Percentiles rank a stretch among this genome's conserved stretches.
Conservation (phyloP, 2,888 invertebrate genomes). For the Scrobipalpa atriplicella region DNA sequence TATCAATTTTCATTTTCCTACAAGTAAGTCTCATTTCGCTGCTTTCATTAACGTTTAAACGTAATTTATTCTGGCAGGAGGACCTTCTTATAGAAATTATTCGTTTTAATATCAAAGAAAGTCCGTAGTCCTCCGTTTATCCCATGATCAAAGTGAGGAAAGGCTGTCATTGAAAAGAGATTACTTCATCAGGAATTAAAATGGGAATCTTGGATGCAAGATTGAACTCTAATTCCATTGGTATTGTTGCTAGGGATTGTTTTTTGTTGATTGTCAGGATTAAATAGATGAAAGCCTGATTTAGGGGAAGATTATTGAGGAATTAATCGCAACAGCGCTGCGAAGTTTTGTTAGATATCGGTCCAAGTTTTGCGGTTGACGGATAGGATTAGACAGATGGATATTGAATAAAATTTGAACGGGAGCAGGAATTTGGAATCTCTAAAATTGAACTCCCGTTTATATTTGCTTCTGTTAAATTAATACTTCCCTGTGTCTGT, state of each 20-base stretch:
- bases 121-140: neutral
- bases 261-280: conserved; percentile 6
- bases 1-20: conserved; percentile 4
- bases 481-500: no score
- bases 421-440: no score
- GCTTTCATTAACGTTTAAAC: conserved; percentile 28
- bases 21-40: conserved; percentile 25
- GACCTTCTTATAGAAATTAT: conserved; percentile 31
- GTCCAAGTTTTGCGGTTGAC: neutral
- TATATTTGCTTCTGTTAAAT: no score
- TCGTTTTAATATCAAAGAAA: conserved; percentile 33
- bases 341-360: neutral
- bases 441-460: no score
- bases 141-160: conserved; percentile 19
- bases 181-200: conserved; percentile 9
- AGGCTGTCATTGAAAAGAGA: neutral
- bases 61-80: conserved; percentile 25
- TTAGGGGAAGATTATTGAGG: neutral
- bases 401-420: neutral
- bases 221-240: conserved; percentile 4
- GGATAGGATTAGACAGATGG: neutral
- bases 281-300: neutral
- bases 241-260: neutral
- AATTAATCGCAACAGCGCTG: neutral
- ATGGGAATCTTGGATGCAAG: neutral